Evolutionary conservation across 2,113 vertebrate genomes (phyloP).

Genomic region (Hippocampus guttulatus): DNA sequence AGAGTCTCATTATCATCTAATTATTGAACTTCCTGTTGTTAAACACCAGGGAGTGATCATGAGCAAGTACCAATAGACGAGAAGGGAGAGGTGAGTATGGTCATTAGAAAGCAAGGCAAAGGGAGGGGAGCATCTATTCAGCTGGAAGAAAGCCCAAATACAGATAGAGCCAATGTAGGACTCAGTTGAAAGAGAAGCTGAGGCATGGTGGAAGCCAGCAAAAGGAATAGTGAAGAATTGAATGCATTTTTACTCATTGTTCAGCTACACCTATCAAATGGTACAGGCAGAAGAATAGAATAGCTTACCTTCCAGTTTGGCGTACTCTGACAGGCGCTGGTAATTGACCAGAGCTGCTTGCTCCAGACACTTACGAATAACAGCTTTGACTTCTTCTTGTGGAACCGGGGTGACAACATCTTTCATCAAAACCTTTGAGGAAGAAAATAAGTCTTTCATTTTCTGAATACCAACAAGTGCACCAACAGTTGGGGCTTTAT

Average conservation of each 20-base stretch:
- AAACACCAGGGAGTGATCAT: constrained; percentile 59
- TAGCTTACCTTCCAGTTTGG: constrained; percentile 96
- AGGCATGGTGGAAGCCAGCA: constrained; percentile 75
- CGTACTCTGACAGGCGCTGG: constrained; percentile 95
- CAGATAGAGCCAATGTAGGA: constrained; percentile 69
- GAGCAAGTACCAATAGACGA: constrained; percentile 81
- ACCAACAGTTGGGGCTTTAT: too few relatives aligned
- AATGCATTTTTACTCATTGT: constrained; percentile 99
- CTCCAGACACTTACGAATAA: constrained; percentile 96
- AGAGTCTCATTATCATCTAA: constrained; percentile 80
- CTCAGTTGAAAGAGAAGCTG: constrained; percentile 78
- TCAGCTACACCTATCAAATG: constrained; percentile 70
- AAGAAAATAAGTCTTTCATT: not conserved
- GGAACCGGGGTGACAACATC: constrained; percentile 94
- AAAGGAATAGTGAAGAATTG: constrained; percentile 83
- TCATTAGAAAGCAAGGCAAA: constrained; percentile 72
- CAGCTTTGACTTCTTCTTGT: constrained; percentile 94
- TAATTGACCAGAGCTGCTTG: constrained; percentile 97
- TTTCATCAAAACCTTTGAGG: constrained; percentile 92
- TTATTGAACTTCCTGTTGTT: constrained; percentile 80
- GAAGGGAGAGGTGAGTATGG: constrained; percentile 75
- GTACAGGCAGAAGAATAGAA: not conserved
- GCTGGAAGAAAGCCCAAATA: constrained; percentile 79
- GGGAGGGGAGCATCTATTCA: constrained; percentile 77
- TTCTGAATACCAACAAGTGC: not conserved